Conservation (phyloP, 2,113 vertebrate species). For the Apodemus sylvaticus region DNA sequence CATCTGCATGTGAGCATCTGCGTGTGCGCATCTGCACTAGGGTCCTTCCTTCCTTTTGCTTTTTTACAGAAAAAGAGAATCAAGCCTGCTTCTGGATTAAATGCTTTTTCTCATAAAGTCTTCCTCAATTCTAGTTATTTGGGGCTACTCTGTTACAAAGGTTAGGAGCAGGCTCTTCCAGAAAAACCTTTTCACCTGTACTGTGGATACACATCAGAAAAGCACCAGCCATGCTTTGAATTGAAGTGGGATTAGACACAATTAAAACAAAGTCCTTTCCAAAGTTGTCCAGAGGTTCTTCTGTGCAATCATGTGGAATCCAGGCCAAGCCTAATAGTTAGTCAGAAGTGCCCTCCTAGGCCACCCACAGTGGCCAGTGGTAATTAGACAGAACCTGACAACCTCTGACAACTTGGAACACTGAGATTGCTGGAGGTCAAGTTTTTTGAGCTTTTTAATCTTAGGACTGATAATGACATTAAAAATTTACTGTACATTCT, state of each 20-base stretch:
- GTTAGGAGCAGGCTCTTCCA: background rate
- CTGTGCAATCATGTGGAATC: constrained; percentile 72
- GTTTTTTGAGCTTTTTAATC: constrained; percentile 86
- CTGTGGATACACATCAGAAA: constrained; percentile 55
- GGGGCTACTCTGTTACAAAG: constrained; percentile 39
- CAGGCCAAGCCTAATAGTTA: constrained; percentile 77
- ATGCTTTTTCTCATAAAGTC: background rate
- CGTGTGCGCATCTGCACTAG: too few species aligned
- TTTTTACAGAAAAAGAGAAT: background rate
- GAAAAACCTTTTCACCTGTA: constrained; percentile 64
- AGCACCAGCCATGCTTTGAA: constrained; percentile 59
- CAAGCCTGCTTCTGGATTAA: background rate
- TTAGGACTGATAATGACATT: constrained; percentile 86
- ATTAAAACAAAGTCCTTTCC: constrained; percentile 85
- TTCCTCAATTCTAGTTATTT: background rate
- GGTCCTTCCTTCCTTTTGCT: too few species aligned
- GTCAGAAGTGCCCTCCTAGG: constrained; percentile 72
- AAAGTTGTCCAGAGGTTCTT: constrained; percentile 86
- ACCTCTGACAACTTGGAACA: constrained; percentile 83
- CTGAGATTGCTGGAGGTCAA: constrained; percentile 86
- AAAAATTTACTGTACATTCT: constrained; percentile 88
- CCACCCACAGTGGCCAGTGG: constrained; percentile 78
- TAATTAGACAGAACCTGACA: constrained; percentile 79
- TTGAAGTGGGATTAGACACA: constrained; percentile 84
- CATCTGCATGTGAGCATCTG: background rate